Conservation (phyloP, 2,797 vertebrate species). For the Sebastes oblongus region DNA sequence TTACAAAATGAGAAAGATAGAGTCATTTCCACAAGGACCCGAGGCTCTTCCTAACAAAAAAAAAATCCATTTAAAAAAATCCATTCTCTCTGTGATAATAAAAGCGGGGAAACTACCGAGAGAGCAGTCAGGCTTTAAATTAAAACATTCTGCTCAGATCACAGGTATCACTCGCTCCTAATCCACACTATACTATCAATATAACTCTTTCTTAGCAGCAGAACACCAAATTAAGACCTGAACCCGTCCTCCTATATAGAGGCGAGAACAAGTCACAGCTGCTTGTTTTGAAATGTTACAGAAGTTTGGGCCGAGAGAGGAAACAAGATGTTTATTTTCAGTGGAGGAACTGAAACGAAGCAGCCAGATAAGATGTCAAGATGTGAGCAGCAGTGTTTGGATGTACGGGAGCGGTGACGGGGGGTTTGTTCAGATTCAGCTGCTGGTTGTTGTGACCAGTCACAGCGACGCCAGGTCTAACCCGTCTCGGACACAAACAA, state of each 20-base stretch:
- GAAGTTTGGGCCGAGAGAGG: constrained; percentile 23
- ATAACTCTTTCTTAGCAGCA: constrained; percentile 43
- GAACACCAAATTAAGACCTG: constrained; percentile 53
- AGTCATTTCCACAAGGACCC: constrained; percentile 71
- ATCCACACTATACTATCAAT: constrained; percentile 61
- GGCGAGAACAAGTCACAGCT: constrained; percentile 10
- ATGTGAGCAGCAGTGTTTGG: constrained; percentile 18
- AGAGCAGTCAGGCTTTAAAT: constrained; percentile 77
- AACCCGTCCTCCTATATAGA: constrained; percentile 22
- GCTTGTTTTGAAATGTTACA: constrained; percentile 29
- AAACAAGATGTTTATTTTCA: not conserved
- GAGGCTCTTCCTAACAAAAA: constrained; percentile 52
- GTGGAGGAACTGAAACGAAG: constrained; percentile 18
- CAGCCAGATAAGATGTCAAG: constrained; percentile 8
- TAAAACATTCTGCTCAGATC: constrained; percentile 73
- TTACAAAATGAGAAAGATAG: constrained; percentile 70
- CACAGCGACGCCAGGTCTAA: constrained; percentile 6
- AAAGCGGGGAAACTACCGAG: constrained; percentile 61
- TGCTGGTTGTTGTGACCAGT: constrained; percentile 10
- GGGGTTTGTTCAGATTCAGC: constrained; percentile 38
- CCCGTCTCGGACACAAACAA: constrained; percentile 3
- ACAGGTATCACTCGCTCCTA: constrained; percentile 71
- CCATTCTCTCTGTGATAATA: constrained; percentile 71
- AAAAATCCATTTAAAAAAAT: constrained; percentile 62
- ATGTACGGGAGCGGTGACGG: not conserved